Base-by-base conservation (phyloP, 1,140 invertebrate genomes). In the Mamestra configurata region DNA sequence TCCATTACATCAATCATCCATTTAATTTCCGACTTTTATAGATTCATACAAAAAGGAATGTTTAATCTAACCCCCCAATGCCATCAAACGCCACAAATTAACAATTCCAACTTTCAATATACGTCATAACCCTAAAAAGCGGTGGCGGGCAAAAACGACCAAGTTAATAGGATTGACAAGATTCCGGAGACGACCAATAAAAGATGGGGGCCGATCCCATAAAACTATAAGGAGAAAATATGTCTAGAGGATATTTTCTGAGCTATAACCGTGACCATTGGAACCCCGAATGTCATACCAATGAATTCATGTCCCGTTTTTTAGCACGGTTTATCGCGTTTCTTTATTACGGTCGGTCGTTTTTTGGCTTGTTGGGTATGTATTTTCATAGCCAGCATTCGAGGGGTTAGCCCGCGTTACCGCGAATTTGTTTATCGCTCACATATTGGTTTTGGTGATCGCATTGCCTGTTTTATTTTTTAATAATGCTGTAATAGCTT, bases 301-400 rank as follows among this genome's bases (percentile, higher is more conserved):
- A 95, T 95, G 93, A 94, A 94, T 94, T 94, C 93, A 94, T 94
- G 92, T 86, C 82, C 73, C 43, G 84, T 93, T 94, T 94, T 93
- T 94, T 93, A 88, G 84, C 85, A 79, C 88, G 88, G 82, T 93
- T 93, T 94, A 94, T 94, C 89, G 91, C 90, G 75, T 90, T 93
- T 93, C 90, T 94, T 93, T 94, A 94, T 93, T 93, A 90, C 88
- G 93, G 90, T 93, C 84, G 87, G 81, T 77, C 85, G 81, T 91
- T 92, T 89, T 88, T 90, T 43, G 84, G 84, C 85, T 82, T 87
- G 81, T 85, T 80, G 84, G 81, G 88, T 83, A 82, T 87, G 87
- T 88, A 89, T 86, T 89, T 82, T 91, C 93, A 77, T 77, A 61
- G 84, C 85, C 78, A 35, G 80, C 85, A 73, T 87, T 92, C 76